A percentile compares a stretch with the other conserved stretches of the same genome.
phyloP scores from a whole-genome alignment of 2,888 invertebrate species.

The Erebia ligea region DNA sequence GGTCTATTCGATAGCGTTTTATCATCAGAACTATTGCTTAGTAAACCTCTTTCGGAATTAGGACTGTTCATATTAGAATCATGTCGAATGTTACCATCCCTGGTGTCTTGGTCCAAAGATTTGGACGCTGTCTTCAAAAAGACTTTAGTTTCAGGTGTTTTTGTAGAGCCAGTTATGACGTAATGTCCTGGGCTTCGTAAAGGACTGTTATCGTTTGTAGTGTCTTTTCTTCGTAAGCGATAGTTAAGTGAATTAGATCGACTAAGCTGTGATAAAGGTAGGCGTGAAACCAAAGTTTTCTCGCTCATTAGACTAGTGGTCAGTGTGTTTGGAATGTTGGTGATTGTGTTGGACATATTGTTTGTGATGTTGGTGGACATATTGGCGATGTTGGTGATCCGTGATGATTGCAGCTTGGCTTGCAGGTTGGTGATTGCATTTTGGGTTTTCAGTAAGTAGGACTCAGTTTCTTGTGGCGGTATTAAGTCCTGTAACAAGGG shows the following conservation, averaged over 20 bases:
- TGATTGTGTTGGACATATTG: conserved; percentile 53
- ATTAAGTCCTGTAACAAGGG: conserved; percentile 76
- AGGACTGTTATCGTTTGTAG: conserved; percentile 70
- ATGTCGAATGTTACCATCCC: conserved; percentile 37
- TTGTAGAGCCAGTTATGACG: conserved; percentile 74
- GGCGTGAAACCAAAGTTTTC: conserved; percentile 71
- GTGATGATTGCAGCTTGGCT: conserved; percentile 78
- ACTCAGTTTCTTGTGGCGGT: conserved; percentile 79
- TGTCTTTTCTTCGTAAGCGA: conserved; percentile 67
- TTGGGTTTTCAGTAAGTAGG: conserved; percentile 84
- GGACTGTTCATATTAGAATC: conserved; percentile 78
- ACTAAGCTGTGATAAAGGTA: conserved; percentile 75
- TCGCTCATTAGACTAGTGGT: conserved; percentile 75
- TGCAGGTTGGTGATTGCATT: conserved; percentile 85
- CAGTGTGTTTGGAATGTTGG: conserved; percentile 65
- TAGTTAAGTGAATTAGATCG: conserved; percentile 79
- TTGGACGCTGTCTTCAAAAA: conserved; percentile 67
- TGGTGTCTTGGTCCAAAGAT: conserved; percentile 68
- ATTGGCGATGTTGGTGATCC: conserved; percentile 53
- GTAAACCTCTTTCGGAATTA: conserved; percentile 60
- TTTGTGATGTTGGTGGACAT: conserved; percentile 58
- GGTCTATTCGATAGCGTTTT: conserved; percentile 73
- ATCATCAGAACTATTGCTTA: conserved; percentile 76
- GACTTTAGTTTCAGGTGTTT: conserved; percentile 63
- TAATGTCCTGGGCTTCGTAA: conserved; percentile 75